phyloP scores from a whole-genome alignment of 2,797 vertebrate species.

The Malacoraja senta region DNA sequence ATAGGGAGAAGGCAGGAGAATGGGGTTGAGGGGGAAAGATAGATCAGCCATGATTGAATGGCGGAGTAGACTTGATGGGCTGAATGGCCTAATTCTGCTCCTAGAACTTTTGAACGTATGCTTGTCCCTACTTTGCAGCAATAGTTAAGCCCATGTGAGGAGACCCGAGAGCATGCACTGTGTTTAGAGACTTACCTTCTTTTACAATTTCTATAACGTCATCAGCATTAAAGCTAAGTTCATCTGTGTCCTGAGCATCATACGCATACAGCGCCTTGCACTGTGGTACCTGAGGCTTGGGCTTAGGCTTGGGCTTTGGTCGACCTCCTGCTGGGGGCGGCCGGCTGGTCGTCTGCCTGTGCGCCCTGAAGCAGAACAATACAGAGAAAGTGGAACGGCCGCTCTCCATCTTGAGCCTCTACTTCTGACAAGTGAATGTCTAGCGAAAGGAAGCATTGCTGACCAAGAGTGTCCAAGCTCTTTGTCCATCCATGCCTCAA shows the following conservation, averaged over 20 bases:
- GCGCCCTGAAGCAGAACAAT: slow-evolving; percentile 56
- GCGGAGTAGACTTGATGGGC: too few relatives aligned
- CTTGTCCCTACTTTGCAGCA: too few relatives aligned
- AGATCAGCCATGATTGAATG: too few relatives aligned
- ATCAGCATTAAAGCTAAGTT: slow-evolving; percentile 95
- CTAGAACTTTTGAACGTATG: too few relatives aligned
- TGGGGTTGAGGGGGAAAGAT: too few relatives aligned
- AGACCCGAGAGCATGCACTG: neutral
- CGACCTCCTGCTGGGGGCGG: slow-evolving; percentile 81
- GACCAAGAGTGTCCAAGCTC: neutral
- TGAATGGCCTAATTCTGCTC: too few relatives aligned
- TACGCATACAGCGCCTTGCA: slow-evolving; percentile 93
- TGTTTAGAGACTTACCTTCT: slow-evolving; percentile 67
- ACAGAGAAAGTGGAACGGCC: neutral
- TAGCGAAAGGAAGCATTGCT: neutral
- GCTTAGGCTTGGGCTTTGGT: slow-evolving; percentile 91
- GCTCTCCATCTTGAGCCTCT: neutral
- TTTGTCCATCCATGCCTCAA: neutral
- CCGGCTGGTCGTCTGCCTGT: slow-evolving; percentile 71
- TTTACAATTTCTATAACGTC: slow-evolving; percentile 88
- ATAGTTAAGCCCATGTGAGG: too few relatives aligned
- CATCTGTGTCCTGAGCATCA: slow-evolving; percentile 94
- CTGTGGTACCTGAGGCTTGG: slow-evolving; percentile 92
- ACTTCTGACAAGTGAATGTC: too few relatives aligned
- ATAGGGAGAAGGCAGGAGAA: too few relatives aligned